Base-by-base conservation (phyloP, 2,888 invertebrate genomes). In the Ecdyonurus torrentis region DNA sequence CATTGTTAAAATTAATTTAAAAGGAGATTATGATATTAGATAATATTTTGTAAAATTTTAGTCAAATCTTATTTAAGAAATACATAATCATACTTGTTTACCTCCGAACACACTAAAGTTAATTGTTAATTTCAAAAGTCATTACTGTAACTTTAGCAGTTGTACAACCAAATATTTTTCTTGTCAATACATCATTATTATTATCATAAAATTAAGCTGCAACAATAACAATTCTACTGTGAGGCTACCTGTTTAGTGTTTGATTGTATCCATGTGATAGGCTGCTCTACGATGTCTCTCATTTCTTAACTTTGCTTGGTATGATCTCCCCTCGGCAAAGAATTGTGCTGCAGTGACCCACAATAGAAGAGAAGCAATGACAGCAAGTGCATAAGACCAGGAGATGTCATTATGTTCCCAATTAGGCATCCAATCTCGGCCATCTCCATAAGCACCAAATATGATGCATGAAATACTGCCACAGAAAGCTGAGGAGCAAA, bases 371-470 rank as follows among this genome's bases (percentile, higher is more conserved):
- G 88, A 86, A 1, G 93, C 93, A 58, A 91, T 76, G 1, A 86
- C 88, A 20, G 84, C 93, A 50, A 96, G 77, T 1, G 91, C 96
- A 76, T 84, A 97, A 0, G 95, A 91, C 93, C 95, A 97, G 15
- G 94, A 88, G 63, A 96, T 82, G 73, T 92, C 89, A 76, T 97
- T 97, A 73, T 94, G 89, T 70, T 96, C 91, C 89, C 95, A 92
- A 70, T 92, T 85, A 0, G 96, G 95, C 91, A 97, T 92, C 89
- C 95, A 93, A 71, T 91, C 91, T 67, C 96, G 81, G 2, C 91
- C 87, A 75, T 95, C 93, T 2, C 94, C 95, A 72, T 87, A 82
- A 0, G 87, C 87, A 52, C 95, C 96, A 75, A 97, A 97, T 63
- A 90, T 86, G 1, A 90, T 82, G 0, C 91, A 86, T 0, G 92